A percentile compares a stretch with the other conserved stretches of the same genome.
Evolutionary conservation across 2,113 vertebrate species (phyloP).

Genomic region (Hystrix brachyura): DNA sequence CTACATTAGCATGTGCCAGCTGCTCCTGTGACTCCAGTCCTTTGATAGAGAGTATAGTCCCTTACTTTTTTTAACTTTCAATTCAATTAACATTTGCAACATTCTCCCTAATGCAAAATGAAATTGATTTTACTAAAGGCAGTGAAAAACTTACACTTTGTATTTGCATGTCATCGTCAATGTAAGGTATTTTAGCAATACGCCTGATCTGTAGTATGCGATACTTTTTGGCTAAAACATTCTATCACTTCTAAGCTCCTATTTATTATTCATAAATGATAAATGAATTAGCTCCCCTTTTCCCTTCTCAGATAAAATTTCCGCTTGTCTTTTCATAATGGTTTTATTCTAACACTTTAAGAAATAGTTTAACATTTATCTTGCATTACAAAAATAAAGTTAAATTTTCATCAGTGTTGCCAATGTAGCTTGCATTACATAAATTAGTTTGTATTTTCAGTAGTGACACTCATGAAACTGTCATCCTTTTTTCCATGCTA

Average conservation of each 20-base stretch:
- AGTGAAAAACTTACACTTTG: not conserved
- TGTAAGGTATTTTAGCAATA: not conserved
- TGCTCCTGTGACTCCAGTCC: not conserved
- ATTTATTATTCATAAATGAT: not conserved
- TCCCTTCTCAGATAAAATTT: conserved; percentile 1
- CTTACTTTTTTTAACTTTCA: not conserved
- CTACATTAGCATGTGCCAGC: not conserved
- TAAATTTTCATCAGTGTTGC: not conserved
- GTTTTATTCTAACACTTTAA: conserved; percentile 9
- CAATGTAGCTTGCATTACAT: not conserved
- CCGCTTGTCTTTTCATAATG: not conserved
- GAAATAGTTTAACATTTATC: not conserved
- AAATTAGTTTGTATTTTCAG: not conserved
- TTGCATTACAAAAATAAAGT: not conserved
- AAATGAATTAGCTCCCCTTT: not conserved
- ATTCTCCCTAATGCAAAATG: not conserved
- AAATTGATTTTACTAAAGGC: not conserved
- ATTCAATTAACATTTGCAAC: not conserved
- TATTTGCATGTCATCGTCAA: not conserved
- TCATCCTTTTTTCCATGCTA: not conserved
- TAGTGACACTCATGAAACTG: not conserved
- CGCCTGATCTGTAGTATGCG: not conserved
- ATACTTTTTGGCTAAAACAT: not conserved
- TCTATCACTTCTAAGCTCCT: not conserved
- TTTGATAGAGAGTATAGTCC: not conserved